Evolutionary conservation across 2,888 invertebrate species (phyloP).

Genomic region (Cremastinae sp.): DNA sequence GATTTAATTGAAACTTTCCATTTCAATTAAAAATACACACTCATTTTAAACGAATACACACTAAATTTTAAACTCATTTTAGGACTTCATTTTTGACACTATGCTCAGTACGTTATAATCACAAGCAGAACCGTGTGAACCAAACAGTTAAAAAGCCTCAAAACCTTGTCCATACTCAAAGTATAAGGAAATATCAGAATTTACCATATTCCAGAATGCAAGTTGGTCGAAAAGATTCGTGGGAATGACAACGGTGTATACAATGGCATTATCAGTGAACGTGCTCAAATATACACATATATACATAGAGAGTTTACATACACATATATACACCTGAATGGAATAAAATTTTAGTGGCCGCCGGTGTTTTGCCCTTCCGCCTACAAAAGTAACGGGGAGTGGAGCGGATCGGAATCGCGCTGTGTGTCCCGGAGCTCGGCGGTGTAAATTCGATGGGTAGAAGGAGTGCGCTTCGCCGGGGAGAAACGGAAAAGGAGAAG

Average conservation of each 20-base stretch:
- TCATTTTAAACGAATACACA: too few species aligned
- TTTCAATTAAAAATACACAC: too few species aligned
- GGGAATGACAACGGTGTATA: conserved; percentile 9
- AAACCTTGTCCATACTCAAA: neutral
- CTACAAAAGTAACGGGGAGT: conserved; percentile 69
- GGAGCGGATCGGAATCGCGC: conserved; percentile 69
- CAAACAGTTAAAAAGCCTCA: too few species aligned
- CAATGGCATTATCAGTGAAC: too few species aligned
- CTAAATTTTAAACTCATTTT: too few species aligned
- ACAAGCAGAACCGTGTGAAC: too few species aligned
- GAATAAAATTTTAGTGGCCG: neutral
- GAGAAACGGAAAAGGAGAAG: conserved; percentile 43
- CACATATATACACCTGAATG: too few species aligned
- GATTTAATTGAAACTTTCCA: too few species aligned
- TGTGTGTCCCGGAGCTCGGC: conserved; percentile 18
- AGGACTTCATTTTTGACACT: too few species aligned
- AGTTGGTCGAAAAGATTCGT: conserved; percentile 1
- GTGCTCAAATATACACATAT: too few species aligned
- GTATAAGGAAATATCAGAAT: neutral
- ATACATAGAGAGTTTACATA: too few species aligned
- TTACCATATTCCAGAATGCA: conserved; percentile 13
- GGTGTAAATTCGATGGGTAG: conserved; percentile 62
- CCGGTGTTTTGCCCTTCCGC: conserved; percentile 24
- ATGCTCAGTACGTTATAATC: too few species aligned
- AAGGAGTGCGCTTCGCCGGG: conserved; percentile 11